phyloP scores from a whole-genome alignment of 2,888 invertebrate genomes.

The Stenoptilia bipunctidactyla region DNA sequence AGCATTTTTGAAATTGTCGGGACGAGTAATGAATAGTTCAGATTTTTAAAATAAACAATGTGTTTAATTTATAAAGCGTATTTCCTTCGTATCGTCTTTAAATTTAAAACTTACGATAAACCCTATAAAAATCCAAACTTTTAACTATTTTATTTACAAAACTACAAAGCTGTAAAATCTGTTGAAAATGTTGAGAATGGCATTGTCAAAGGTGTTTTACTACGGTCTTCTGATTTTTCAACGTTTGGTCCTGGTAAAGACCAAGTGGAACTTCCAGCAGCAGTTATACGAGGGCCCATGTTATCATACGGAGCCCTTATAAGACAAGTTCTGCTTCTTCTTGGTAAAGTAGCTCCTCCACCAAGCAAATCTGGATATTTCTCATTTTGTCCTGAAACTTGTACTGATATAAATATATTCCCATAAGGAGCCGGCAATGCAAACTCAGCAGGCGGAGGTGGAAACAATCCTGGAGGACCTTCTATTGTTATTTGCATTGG shows the following conservation, averaged over 20 bases:
- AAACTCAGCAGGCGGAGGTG: slow-evolving; percentile 60
- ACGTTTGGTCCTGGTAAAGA: slow-evolving; percentile 76
- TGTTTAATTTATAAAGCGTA: too few relatives aligned
- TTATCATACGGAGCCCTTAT: slow-evolving; percentile 85
- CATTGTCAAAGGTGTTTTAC: slow-evolving; percentile 29
- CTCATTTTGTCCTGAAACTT: slow-evolving; percentile 77
- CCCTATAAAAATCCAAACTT: too few relatives aligned
- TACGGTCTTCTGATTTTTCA: slow-evolving; percentile 29
- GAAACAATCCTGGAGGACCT: slow-evolving; percentile 51
- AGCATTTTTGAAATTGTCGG: too few relatives aligned
- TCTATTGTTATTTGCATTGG: slow-evolving; percentile 75
- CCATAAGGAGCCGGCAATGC: slow-evolving; percentile 68
- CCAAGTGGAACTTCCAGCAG: slow-evolving; percentile 88
- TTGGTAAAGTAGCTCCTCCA: slow-evolving; percentile 54
- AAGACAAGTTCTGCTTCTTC: slow-evolving; percentile 62
- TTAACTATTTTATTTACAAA: too few relatives aligned
- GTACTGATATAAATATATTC: slow-evolving; percentile 89
- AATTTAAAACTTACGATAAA: too few relatives aligned
- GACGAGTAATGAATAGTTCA: too few relatives aligned
- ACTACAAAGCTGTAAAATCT: slow-evolving; percentile 61
- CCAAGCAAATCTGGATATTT: slow-evolving; percentile 86
- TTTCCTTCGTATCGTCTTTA: too few relatives aligned
- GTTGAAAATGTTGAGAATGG: slow-evolving; percentile 57
- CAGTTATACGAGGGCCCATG: slow-evolving; percentile 90
- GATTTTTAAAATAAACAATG: too few relatives aligned